Percentiles rank a stretch among this genome's conserved stretches.
Evolutionary conservation across 2,797 vertebrate species (phyloP).

Genomic region (Meda fulgida): DNA sequence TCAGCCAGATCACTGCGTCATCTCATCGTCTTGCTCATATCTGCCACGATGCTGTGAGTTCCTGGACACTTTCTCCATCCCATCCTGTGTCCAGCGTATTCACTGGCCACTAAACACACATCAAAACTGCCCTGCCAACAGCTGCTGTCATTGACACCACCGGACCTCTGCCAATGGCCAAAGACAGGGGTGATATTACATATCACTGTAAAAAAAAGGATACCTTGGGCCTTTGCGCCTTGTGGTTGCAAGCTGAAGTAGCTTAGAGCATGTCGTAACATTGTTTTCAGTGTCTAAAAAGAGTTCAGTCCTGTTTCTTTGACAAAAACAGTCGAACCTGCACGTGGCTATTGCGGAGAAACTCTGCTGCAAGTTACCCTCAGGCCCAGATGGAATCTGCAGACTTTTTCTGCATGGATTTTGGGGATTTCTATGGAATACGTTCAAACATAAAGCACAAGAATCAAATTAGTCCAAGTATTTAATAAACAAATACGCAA

Average conservation of each 20-base stretch:
- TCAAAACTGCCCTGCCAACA: constrained; percentile 14
- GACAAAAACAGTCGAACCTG: background rate
- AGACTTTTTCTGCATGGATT: background rate
- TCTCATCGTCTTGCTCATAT: background rate
- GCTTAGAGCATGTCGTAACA: background rate
- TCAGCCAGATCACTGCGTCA: constrained; percentile 27
- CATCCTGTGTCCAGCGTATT: background rate
- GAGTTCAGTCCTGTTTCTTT: background rate
- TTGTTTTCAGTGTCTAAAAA: constrained; percentile 18
- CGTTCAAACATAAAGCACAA: background rate
- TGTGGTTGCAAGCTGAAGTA: constrained; percentile 22
- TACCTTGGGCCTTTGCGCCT: constrained; percentile 5
- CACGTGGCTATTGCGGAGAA: background rate
- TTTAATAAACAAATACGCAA: background rate
- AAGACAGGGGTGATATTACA: constrained; percentile 39
- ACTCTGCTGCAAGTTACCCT: constrained; percentile 10
- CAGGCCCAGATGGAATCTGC: background rate
- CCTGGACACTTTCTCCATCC: constrained; percentile 8
- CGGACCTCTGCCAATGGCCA: background rate
- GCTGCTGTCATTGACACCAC: constrained; percentile 34
- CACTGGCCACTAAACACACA: background rate
- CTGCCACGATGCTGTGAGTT: background rate
- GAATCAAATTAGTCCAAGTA: background rate
- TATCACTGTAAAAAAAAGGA: constrained; percentile 32
- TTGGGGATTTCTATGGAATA: background rate